These are phyloP conservation scores for Sylvia borin DNA, from an alignment of 2,797 vertebrate species.

Conservation along the genomic window DNA sequence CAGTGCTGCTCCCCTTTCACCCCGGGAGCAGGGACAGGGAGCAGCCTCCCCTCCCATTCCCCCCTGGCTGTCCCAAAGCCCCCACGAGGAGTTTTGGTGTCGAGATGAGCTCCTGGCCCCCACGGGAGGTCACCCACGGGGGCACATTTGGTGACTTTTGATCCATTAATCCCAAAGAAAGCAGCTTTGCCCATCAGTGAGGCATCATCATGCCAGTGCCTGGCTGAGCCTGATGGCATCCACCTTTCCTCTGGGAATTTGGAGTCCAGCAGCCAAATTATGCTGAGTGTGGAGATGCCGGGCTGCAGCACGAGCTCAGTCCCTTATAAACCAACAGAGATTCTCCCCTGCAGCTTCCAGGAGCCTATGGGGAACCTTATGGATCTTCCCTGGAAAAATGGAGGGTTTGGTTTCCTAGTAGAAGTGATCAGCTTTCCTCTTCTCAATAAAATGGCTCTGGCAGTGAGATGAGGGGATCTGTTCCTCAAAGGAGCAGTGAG, in stretches of 20 bases:
- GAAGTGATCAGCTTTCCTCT: background rate
- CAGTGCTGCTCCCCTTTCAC: conserved; percentile 55
- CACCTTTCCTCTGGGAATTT: background rate
- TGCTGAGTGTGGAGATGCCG: rapidly evolving
- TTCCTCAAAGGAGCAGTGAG: rapidly evolving
- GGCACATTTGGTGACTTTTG: conserved; percentile 31
- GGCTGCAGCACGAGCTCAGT: background rate
- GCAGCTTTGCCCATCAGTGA: background rate
- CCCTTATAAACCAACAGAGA: background rate
- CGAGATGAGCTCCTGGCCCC: background rate
- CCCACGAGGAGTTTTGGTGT: background rate
- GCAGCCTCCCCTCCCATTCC: background rate
- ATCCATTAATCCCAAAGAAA: background rate
- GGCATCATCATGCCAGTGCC: rapidly evolving
- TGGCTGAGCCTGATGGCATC: background rate
- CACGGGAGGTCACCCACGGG: background rate
- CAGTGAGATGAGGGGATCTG: rapidly evolving
- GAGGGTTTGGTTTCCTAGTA: background rate
- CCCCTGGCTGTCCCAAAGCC: rapidly evolving
- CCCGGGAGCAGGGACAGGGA: background rate
- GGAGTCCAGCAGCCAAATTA: background rate
- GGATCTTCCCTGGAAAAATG: background rate
- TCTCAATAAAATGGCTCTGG: background rate
- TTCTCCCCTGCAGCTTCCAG: background rate
- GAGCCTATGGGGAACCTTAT: background rate